These are phyloP conservation scores for Dreissena polymorpha DNA, from an alignment of 1,140 invertebrate genomes.

Conservation along the genomic window DNA sequence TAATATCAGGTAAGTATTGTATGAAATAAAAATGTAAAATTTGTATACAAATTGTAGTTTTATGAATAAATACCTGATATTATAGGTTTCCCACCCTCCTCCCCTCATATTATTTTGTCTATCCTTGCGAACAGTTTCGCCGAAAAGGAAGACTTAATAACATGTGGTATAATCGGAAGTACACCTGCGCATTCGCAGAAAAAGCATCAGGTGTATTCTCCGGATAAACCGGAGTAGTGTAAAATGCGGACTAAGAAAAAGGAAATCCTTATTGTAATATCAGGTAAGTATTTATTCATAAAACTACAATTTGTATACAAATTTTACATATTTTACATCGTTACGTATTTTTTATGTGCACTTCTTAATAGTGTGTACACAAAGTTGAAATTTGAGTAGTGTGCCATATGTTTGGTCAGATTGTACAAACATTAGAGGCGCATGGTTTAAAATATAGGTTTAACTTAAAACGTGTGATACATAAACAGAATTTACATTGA, in stretches of 20 bases:
- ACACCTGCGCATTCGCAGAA: too few relatives aligned
- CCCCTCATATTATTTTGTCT: neutral
- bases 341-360: neutral
- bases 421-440: too few relatives aligned
- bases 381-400: too few relatives aligned
- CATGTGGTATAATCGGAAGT: conserved; percentile 7
- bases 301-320: conserved; percentile 38
- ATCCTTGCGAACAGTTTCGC: conserved; percentile 28
- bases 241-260: conserved; percentile 20
- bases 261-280: conserved; percentile 19
- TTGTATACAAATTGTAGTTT: conserved; percentile 34
- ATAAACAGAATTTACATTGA: too few relatives aligned
- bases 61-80: conserved; percentile 38
- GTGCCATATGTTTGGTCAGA: too few relatives aligned
- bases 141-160: conserved; percentile 20
- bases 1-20: conserved; percentile 46
- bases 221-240: conserved; percentile 21
- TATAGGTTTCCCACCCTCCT: conserved; percentile 10
- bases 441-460: too few relatives aligned
- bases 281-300: conserved; percentile 44
- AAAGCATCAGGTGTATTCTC: neutral
- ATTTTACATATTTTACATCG: conserved; percentile 9
- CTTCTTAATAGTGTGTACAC: too few relatives aligned
- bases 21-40: conserved; percentile 44
- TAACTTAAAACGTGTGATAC: too few relatives aligned